Evolutionary conservation across 2,888 invertebrate species (phyloP).

Genomic region (Anaspis maculata): DNA sequence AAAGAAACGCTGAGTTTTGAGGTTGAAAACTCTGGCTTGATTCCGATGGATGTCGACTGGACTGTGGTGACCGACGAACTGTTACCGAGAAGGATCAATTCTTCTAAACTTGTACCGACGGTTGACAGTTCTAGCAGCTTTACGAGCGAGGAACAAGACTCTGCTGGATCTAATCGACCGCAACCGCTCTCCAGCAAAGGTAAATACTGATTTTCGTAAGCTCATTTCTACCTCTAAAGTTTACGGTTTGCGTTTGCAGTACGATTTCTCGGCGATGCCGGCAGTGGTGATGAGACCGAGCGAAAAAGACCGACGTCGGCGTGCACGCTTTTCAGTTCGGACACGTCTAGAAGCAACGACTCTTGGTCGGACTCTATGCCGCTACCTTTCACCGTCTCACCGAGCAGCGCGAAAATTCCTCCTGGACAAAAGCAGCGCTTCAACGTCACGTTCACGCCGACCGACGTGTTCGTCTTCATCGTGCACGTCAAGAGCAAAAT

Average conservation of each 20-base stretch:
- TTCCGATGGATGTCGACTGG: constrained; percentile 28
- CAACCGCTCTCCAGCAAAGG: too few relatives aligned
- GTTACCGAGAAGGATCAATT: constrained; percentile 12
- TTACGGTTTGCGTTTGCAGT: too few relatives aligned
- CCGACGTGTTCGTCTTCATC: constrained; percentile 47
- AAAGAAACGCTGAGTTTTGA: constrained; percentile 21
- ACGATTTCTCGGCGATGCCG: too few relatives aligned
- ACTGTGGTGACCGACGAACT: constrained; percentile 16
- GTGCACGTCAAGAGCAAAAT: constrained; percentile 49
- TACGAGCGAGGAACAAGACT: too few relatives aligned
- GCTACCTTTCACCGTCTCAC: constrained; percentile 48
- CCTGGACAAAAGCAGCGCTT: constrained; percentile 42
- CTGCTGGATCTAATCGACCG: too few relatives aligned
- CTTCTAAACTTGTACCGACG: too few relatives aligned
- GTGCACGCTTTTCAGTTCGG: too few relatives aligned
- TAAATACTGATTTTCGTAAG: too few relatives aligned
- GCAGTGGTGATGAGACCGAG: too few relatives aligned
- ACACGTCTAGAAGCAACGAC: constrained; percentile 15
- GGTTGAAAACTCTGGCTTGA: constrained; percentile 27
- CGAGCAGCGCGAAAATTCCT: constrained; percentile 41
- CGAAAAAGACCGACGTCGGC: too few relatives aligned
- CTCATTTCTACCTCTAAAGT: too few relatives aligned
- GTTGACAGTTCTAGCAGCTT: too few relatives aligned
- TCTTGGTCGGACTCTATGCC: constrained; percentile 22
- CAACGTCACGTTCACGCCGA: constrained; percentile 48